Base-by-base conservation (phyloP, 2,797 vertebrate species). In the Muscicapa comitata region DNA sequence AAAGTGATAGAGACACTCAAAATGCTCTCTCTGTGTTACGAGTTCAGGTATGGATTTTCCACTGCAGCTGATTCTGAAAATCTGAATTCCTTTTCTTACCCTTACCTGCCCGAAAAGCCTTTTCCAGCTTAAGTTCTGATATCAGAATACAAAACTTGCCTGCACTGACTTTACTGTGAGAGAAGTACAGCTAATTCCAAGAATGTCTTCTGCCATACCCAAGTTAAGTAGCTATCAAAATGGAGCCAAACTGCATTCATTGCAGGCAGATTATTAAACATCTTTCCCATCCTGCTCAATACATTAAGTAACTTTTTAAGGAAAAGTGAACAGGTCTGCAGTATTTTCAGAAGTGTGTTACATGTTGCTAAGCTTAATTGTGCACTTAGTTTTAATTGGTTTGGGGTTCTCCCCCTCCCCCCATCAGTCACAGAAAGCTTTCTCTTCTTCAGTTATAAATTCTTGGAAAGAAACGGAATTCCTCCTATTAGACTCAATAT, bases 361-460 rank as follows among this genome's bases (percentile, higher is more conserved):
- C 13, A 45, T 6, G 21, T 25, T 54, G 50, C 45, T 59, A 42
- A 50, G n/a, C 17, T 58, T 58, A 58, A 28, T 48, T 67, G 40
- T 62, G 38, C 48, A 54, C 18, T 51, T 40, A 54, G 11, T 37
- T 88, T 88, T 47, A 82, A 62, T 29, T 35, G 20, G 15, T 31
- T 24, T 57, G 16, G 11, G 17, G 5, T 9, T 35, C 37, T 17
- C 19, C 28, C 5, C 2, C 3, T 11, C 6, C 7, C 19, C 1
- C 7, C 4, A 23, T 21, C 12, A 74, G 31, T 62, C 35, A 66
- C 17, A 66, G 6, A 67, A 58, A 82, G 45, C 11, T 10, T 15
- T 38, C 48, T 66, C 21, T 79, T 67, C 48, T 68, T 65, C 48
- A 57, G 17, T 26, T 78, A 70, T 19, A 66, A 85, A 82, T 70